Evolutionary conservation across 2,797 vertebrate genomes (phyloP).

Genomic region (Pseudopleuronectes americanus): DNA sequence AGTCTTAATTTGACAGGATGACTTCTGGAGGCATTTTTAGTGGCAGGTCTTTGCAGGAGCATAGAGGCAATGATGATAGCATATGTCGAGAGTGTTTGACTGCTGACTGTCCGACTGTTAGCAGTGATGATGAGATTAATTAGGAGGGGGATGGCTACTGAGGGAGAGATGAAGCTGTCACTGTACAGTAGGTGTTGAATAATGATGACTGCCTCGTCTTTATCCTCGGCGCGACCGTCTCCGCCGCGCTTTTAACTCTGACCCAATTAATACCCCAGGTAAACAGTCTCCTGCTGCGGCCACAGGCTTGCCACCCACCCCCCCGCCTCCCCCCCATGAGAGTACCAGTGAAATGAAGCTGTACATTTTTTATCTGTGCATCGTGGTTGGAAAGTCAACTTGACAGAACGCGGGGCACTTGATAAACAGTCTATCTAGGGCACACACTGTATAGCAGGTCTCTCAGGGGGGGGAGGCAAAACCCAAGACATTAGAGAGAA

Average conservation of each 20-base stretch:
- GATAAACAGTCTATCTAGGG: slow-evolving; percentile 89
- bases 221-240: slow-evolving; percentile 63
- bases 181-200: slow-evolving; percentile 81
- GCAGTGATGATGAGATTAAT: slow-evolving; percentile 82
- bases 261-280: slow-evolving; percentile 84
- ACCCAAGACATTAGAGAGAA: slow-evolving; percentile 85
- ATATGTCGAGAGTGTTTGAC: slow-evolving; percentile 76
- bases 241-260: slow-evolving; percentile 69
- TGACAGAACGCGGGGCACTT: slow-evolving; percentile 84
- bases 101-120: slow-evolving; percentile 78
- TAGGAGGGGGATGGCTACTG: slow-evolving; percentile 80
- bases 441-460: slow-evolving; percentile 79
- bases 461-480: slow-evolving; percentile 80
- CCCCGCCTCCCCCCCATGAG: slow-evolving; percentile 45
- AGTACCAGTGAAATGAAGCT: slow-evolving; percentile 80
- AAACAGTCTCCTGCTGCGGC: slow-evolving; percentile 74
- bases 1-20: slow-evolving; percentile 33
- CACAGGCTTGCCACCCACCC: slow-evolving; percentile 66
- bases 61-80: slow-evolving; percentile 54
- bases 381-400: slow-evolving; percentile 84
- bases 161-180: slow-evolving; percentile 84
- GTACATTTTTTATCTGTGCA: slow-evolving; percentile 84
- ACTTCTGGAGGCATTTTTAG: slow-evolving; percentile 17
- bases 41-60: slow-evolving; percentile 38
- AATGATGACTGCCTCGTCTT: slow-evolving; percentile 78